A percentile compares a stretch with the other conserved stretches of the same genome.
These are phyloP conservation scores for Corythornis vintsioides DNA, from an alignment of 2,113 vertebrate genomes.

Conservation along the genomic window DNA sequence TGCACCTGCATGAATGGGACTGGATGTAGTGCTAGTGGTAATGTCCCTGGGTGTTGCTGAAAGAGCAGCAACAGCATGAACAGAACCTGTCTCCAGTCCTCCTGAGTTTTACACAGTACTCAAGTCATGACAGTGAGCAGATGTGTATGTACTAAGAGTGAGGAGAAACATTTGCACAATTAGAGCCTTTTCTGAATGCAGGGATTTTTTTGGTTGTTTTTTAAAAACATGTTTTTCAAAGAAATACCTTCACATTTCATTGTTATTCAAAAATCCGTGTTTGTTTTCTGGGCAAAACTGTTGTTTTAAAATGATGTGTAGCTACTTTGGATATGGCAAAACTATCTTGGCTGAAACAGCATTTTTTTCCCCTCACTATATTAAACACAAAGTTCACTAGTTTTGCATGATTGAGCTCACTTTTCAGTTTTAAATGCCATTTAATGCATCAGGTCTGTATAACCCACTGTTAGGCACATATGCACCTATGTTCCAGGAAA, in stretches of 20 bases:
- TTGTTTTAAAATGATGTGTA: background rate
- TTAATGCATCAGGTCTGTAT: background rate
- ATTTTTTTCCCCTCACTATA: background rate
- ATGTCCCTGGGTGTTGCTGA: background rate
- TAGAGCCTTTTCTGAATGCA: background rate
- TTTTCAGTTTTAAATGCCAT: background rate
- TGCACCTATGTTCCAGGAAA: background rate
- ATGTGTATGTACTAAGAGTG: background rate
- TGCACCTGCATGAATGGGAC: background rate
- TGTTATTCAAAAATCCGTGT: background rate
- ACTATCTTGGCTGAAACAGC: background rate
- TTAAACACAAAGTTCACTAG: background rate
- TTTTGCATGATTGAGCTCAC: background rate
- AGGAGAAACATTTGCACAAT: background rate
- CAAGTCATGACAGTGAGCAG: background rate
- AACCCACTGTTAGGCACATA: background rate
- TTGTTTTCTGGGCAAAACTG: background rate
- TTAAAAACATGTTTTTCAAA: background rate
- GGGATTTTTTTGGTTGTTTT: background rate
- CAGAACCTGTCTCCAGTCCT: background rate
- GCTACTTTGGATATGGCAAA: background rate
- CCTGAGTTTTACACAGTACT: fast-evolving
- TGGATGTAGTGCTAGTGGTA: background rate
- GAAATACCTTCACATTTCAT: background rate
- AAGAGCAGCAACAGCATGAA: background rate